Conservation (phyloP, 2,113 vertebrate species). For the Pao palembangensis region DNA sequence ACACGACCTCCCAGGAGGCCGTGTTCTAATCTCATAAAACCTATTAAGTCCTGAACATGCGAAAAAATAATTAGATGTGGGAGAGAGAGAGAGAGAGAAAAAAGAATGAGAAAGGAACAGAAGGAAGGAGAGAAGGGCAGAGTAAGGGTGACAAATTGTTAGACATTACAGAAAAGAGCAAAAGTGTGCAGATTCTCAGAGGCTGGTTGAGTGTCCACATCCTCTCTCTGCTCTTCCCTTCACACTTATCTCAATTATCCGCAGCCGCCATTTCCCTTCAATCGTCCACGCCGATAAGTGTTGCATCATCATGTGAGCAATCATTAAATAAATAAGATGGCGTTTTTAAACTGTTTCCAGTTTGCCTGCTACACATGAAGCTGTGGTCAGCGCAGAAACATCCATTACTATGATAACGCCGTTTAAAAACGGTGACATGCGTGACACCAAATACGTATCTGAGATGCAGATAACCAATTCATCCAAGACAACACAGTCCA, state of each 20-base stretch:
- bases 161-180: conserved; percentile 53
- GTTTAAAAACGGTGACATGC: no score
- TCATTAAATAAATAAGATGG: no score
- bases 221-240: neutral
- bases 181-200: conserved; percentile 41
- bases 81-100: neutral
- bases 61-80: neutral
- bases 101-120: neutral
- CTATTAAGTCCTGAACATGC: neutral
- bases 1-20: neutral
- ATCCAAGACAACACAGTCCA: no score
- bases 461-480: no score
- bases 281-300: no score
- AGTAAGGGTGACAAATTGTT: conserved; percentile 71
- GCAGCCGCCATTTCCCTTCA: neutral
- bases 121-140: conserved; percentile 4
- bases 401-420: no score
- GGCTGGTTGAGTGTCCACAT: neutral
- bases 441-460: no score
- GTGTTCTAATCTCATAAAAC: conserved; percentile 3
- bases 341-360: no score
- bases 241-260: neutral
- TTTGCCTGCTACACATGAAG: no score
- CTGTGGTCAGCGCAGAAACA: no score
- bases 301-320: no score